Base-by-base conservation (phyloP, 2,797 vertebrate species). In the Fistularia tabacaria region DNA sequence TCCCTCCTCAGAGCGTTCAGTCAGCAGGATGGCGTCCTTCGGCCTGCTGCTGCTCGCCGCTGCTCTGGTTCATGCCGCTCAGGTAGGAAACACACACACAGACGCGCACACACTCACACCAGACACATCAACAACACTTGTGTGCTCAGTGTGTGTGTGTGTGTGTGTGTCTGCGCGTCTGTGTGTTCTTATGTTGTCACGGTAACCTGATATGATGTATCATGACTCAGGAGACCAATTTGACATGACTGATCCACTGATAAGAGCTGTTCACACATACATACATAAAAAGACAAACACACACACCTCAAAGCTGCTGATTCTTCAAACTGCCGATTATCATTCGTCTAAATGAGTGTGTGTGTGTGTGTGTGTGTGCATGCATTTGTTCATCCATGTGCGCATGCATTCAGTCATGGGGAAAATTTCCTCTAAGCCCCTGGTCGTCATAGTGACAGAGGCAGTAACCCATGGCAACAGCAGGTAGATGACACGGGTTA, bases 1-100 rank as follows among this genome's bases (percentile, higher is more conserved):
- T 36, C 9, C 57, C 55, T 65, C 54, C 49, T 49, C 54, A 51
- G 49, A 9, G 11, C n/a, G 14, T 54, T 46, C 59, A 46, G 44
- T 76, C 54, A 50, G 76, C 71, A 58, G 72, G 45, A 85, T 85
- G 84, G 77, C 80, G 60, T 80, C 74, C 52, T 63, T 77, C 54
- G 10, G 72, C 79, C 71, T 82, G 63, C 74, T 82, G 76, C 75
- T 85, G 66, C 75, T 82, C 57, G 49, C 68, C 53, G 46, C 68
- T 8, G 62, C 74, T 64, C 76, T 85, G 59, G 49, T 87, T 53
- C 80, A 80, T 46, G 49, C 62, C 43, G 41, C 60, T 61, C 79
- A 83, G 82, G 85, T 86, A 79, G 77, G 10, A 42, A 3, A n/a
- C 25, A 25, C 25, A 15, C 14, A 8, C 5, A 1, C 46, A 40